These are phyloP conservation scores for Oncopeltus fasciatus DNA, from an alignment of 1,140 invertebrate genomes.

Conservation along the genomic window DNA sequence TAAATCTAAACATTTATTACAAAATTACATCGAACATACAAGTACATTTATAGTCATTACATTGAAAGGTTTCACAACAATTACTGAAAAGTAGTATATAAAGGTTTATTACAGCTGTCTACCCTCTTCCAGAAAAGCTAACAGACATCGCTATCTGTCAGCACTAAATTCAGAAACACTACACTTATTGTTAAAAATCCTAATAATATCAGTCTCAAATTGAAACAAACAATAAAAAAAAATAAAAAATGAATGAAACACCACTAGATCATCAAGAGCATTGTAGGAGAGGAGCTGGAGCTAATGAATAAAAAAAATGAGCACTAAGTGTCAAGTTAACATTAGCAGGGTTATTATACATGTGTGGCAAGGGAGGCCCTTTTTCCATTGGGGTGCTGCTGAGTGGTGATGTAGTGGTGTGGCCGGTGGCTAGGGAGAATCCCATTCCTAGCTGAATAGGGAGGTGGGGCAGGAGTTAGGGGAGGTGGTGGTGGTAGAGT, in stretches of 20 bases:
- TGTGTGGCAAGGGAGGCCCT: constrained; percentile 44
- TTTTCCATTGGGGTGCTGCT: constrained; percentile 36
- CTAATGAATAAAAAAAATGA: not conserved
- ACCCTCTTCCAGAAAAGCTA: not conserved
- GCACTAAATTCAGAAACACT: not conserved
- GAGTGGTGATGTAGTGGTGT: constrained; percentile 35
- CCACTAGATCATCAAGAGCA: not conserved
- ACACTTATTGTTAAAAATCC: constrained; percentile 7
- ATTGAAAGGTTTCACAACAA: not conserved
- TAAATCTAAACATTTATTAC: not conserved
- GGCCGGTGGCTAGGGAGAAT: constrained; percentile 31
- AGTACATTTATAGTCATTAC: not conserved
- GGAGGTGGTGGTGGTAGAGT: constrained; percentile 63
- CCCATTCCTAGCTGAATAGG: constrained; percentile 26
- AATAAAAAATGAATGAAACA: too few relatives aligned
- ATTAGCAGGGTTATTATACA: constrained; percentile 31
- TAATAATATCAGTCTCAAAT: constrained; percentile 9
- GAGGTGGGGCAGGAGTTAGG: constrained; percentile 32
- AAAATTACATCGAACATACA: not conserved
- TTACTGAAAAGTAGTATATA: too few relatives aligned
- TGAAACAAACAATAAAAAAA: too few relatives aligned
- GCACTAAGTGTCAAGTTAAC: constrained; percentile 10
- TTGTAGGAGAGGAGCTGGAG: not conserved
- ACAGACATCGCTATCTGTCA: not conserved
- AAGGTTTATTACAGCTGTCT: not conserved